Evolutionary conservation across 30 jellyfish, hydroid and myxozoan species (phyloP).

Genomic region (Morbakka virulenta): DNA sequence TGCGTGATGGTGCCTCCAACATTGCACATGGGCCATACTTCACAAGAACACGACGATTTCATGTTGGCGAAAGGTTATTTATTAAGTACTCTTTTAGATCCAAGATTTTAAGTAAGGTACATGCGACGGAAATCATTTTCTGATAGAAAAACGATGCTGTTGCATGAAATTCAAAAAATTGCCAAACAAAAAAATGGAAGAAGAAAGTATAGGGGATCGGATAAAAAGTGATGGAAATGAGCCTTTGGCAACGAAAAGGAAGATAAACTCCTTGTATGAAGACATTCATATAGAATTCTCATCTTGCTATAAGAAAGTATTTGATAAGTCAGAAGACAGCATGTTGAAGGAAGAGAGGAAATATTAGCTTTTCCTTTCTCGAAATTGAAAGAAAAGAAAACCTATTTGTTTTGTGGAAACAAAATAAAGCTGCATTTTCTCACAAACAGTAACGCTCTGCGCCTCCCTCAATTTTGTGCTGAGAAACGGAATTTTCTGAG

Average conservation of each 20-base stretch:
- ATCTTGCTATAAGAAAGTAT: constrained; percentile 53
- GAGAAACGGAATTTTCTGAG: constrained; percentile 43
- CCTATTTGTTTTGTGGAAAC: constrained; percentile 49
- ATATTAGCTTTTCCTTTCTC: constrained; percentile 19
- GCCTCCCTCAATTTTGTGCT: constrained; percentile 41
- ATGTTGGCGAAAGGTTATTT: constrained; percentile 7
- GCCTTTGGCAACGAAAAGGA: constrained; percentile 17
- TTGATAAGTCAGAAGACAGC: constrained; percentile 3
- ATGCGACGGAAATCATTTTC: constrained; percentile 30
- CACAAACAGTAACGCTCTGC: constrained; percentile 12
- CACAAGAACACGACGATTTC: neutral
- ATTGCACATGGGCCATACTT: constrained; percentile 40
- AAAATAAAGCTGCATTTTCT: constrained; percentile 41
- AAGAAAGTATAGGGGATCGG: neutral
- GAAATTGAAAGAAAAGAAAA: constrained; percentile 9
- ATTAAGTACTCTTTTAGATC: too few species aligned
- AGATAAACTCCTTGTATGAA: constrained; percentile 32
- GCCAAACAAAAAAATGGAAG: neutral
- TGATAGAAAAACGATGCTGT: constrained; percentile 44
- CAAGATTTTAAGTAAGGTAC: constrained; percentile 57
- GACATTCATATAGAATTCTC: constrained; percentile 48
- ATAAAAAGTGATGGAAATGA: neutral
- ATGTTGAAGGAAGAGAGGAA: neutral
- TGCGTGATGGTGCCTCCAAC: constrained; percentile 71
- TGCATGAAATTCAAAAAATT: constrained; percentile 30